These are phyloP conservation scores for Eonycteris spelaea DNA, from an alignment of 2,113 vertebrate genomes.

Conservation along the genomic window DNA sequence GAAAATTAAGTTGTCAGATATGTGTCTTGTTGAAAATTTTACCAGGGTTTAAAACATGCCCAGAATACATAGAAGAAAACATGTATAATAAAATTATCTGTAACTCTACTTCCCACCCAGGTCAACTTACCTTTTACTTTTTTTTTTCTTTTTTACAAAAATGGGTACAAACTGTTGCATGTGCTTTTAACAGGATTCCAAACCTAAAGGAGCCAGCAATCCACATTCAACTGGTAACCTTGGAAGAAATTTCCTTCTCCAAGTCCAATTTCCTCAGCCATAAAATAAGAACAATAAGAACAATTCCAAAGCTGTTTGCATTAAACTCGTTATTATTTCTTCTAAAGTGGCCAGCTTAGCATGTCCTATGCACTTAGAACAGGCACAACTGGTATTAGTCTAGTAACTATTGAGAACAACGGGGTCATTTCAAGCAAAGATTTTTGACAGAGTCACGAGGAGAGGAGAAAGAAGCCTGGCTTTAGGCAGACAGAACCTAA, in stretches of 20 bases:
- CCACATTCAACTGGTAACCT: background rate
- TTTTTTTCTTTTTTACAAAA: background rate
- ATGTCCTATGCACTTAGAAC: rapidly evolving
- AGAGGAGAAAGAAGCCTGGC: background rate
- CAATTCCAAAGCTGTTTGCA: background rate
- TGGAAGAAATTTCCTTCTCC: background rate
- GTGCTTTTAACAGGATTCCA: background rate
- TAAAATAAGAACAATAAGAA: background rate
- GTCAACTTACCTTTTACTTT: background rate
- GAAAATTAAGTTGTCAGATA: background rate
- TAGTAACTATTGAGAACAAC: background rate
- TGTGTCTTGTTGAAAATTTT: background rate
- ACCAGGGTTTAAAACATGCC: background rate
- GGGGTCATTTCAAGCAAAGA: background rate
- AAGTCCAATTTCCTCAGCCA: background rate
- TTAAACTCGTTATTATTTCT: background rate
- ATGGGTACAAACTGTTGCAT: background rate
- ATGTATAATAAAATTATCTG: background rate
- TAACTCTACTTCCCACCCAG: background rate
- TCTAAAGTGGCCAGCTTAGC: background rate
- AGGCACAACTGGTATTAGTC: background rate
- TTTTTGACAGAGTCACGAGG: background rate
- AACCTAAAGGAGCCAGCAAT: background rate
- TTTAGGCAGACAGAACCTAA: background rate
- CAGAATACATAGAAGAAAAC: background rate